These are phyloP conservation scores for Falco punctatus DNA, from an alignment of 2,113 vertebrate species.

Conservation along the genomic window DNA sequence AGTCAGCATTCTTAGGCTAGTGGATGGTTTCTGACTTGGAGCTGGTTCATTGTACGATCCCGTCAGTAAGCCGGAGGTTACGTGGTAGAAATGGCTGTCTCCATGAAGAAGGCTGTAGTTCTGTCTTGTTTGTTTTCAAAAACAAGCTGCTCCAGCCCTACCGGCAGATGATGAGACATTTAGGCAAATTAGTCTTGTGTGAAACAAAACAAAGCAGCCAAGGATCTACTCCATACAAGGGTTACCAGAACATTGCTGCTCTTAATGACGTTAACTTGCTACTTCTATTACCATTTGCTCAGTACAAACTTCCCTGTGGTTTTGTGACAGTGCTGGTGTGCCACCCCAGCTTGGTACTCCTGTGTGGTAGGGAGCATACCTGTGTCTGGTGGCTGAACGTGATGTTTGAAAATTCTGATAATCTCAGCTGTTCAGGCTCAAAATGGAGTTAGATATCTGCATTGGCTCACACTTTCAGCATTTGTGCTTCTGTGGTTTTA, in stretches of 20 bases:
- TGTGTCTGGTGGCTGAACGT: background rate
- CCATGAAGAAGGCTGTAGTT: background rate
- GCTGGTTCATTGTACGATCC: background rate
- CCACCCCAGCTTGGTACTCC: background rate
- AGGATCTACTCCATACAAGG: background rate
- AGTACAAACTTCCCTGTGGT: background rate
- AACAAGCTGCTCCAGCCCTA: background rate
- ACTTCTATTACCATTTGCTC: background rate
- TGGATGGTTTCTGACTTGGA: background rate
- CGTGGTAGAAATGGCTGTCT: background rate
- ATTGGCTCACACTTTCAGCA: background rate
- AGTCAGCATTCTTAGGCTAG: background rate
- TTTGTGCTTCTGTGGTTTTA: background rate
- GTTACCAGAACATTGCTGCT: rapidly evolving
- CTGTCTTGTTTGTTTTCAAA: background rate
- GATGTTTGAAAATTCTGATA: background rate
- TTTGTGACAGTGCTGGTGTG: background rate
- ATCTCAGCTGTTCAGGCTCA: background rate
- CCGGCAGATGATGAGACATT: background rate
- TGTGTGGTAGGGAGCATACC: background rate
- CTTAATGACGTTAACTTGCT: background rate
- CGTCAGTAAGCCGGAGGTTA: background rate
- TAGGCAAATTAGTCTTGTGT: background rate
- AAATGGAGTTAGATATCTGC: background rate
- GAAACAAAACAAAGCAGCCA: background rate